Conservation (phyloP, 2,888 invertebrate genomes). For the Psococerastis gibbosa region DNA sequence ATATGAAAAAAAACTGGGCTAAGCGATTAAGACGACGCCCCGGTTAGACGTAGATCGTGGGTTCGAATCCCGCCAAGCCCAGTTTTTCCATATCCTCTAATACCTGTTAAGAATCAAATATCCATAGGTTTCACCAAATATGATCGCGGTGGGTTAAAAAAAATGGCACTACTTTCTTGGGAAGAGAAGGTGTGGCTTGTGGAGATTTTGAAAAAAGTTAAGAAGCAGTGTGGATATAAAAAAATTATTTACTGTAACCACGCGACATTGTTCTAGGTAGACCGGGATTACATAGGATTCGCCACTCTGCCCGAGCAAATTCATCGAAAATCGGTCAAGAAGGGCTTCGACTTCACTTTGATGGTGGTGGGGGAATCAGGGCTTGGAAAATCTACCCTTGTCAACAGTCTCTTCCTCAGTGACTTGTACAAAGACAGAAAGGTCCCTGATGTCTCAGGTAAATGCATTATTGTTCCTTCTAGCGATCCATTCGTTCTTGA, state of each 20-base stretch:
- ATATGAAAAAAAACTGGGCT: too few relatives aligned
- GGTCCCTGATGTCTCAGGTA: slow-evolving; percentile 51
- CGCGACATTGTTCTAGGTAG: slow-evolving; percentile 17
- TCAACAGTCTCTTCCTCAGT: slow-evolving; percentile 84
- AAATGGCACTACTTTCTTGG: too few relatives aligned
- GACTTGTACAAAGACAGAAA: slow-evolving; percentile 79
- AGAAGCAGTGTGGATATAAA: too few relatives aligned
- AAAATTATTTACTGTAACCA: too few relatives aligned
- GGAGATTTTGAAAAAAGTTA: neutral
- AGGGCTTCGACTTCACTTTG: slow-evolving; percentile 89
- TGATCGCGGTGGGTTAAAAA: too few relatives aligned
- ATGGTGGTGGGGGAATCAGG: slow-evolving; percentile 94
- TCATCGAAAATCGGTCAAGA: slow-evolving; percentile 87
- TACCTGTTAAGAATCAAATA: too few relatives aligned
- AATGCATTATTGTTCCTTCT: too few relatives aligned
- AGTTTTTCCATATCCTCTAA: too few relatives aligned
- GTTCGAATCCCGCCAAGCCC: too few relatives aligned
- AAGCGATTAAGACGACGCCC: too few relatives aligned
- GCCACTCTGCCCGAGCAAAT: slow-evolving; percentile 92
- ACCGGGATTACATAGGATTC: slow-evolving; percentile 74
- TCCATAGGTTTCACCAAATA: too few relatives aligned
- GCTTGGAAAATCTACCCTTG: slow-evolving; percentile 82
- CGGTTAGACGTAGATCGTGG: too few relatives aligned
- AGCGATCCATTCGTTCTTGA: neutral
- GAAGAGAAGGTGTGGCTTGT: neutral